Conservation (phyloP, 1,140 invertebrate genomes). For the Drosophila aff. region DNA sequence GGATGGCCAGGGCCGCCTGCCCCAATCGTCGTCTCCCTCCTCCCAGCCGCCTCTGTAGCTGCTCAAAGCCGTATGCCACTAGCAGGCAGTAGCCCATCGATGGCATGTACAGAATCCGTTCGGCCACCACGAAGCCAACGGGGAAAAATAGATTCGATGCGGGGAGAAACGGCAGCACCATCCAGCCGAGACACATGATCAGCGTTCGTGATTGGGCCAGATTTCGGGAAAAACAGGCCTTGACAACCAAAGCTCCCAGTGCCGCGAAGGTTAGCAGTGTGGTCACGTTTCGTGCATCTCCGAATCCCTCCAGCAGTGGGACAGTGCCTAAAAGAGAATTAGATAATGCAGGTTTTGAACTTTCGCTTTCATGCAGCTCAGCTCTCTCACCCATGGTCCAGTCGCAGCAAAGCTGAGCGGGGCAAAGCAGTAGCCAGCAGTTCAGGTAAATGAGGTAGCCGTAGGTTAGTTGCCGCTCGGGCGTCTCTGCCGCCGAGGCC, state of each 20-base stretch:
- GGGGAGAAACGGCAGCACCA: conserved; percentile 96
- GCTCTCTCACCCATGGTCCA: conserved; percentile 94
- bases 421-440: conserved; percentile 95
- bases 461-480: conserved; percentile 95
- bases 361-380: neutral
- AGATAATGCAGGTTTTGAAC: neutral
- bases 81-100: conserved; percentile 99
- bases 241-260: conserved; percentile 85
- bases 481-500: conserved; percentile 91
- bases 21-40: conserved; percentile 56
- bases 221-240: conserved; percentile 66
- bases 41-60: conserved; percentile 66
- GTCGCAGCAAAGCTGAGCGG: conserved; percentile 96
- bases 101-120: conserved; percentile 97
- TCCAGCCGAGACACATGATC: conserved; percentile 94
- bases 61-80: conserved; percentile 91
- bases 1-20: conserved; percentile 87
- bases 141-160: conserved; percentile 99
- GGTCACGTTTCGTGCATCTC: conserved; percentile 93
- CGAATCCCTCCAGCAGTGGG: conserved; percentile 92
- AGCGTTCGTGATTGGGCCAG: conserved; percentile 88
- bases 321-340: conserved; percentile 89
- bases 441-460: conserved; percentile 97
- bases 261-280: conserved; percentile 91
- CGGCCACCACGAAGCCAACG: conserved; percentile 98